Base-by-base conservation (phyloP, 2,888 invertebrate species). In the Lasioglossum villosulum region DNA sequence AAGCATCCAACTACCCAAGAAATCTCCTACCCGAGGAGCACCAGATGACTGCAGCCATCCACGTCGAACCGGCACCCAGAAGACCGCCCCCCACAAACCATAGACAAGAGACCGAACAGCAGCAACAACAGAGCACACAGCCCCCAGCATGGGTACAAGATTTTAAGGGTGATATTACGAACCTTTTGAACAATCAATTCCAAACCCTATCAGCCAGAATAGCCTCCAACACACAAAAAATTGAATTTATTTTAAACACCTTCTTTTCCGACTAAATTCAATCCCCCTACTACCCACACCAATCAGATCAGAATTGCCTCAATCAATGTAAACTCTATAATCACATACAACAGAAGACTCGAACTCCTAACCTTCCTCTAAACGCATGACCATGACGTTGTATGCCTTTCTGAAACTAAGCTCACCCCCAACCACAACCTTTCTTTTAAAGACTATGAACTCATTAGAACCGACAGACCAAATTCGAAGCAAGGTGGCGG, bases 261-360 rank as follows among this genome's bases (percentile, higher is more conserved):
- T 14, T 34, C 2, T 66, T 30, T 4, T 4, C 27, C 0, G 34
- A 34, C 23, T 23, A 16, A 68, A 68, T 66, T 68, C 14, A 19
- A 23, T 19, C 23, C 16, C 3, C 23, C 56, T 0, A n/a, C 0
- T 10, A 4, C 1, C 10, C 56, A n/a, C 10, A 1, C 2, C 3
- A 68, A 39, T 16, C 30, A 66, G 16, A 45, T 52, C 6, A 23
- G 59, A 12, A 78, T n/a, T 72, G 59, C 78, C 4, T 42, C 78
- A 1, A 56, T 78, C 1, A 78, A 78, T 19, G 78, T 70, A 1
- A 78, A 78, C 19, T 70, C 78, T 0, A 37, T 78, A 1, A 42
- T 56, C 1, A 2, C 78, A 1, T 42, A 68, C 34, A 2, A 39
- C 12, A n/a, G 59, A 30, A 72, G 78, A 71, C 19, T 37, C 0